These are phyloP conservation scores for Archocentrus centrarchus DNA, from an alignment of 2,113 vertebrate species.

Conservation along the genomic window DNA sequence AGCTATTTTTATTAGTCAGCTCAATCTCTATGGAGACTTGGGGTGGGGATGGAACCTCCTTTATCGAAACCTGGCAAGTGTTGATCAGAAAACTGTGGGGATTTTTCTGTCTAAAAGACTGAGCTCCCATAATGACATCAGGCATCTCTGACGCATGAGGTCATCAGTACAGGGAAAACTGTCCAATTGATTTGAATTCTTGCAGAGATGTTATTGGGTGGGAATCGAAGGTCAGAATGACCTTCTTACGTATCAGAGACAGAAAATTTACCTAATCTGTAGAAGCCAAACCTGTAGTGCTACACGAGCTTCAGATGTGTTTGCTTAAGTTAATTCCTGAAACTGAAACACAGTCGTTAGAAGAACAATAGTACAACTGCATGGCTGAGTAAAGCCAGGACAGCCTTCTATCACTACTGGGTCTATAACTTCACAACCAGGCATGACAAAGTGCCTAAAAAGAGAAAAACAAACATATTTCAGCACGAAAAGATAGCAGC, in stretches of 20 bases:
- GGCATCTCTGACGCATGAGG: slow-evolving; percentile 62
- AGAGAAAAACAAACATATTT: slow-evolving; percentile 71
- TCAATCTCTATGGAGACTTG: slow-evolving; percentile 76
- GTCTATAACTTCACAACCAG: slow-evolving; percentile 41
- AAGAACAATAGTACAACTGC: slow-evolving; percentile 68
- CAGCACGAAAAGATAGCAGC: slow-evolving; percentile 58
- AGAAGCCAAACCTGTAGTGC: neutral
- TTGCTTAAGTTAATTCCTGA: slow-evolving; percentile 31
- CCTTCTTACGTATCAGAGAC: slow-evolving; percentile 14
- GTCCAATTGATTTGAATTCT: slow-evolving; percentile 45
- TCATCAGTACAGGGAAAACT: slow-evolving; percentile 50
- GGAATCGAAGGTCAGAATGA: slow-evolving; percentile 34
- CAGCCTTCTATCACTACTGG: slow-evolving; percentile 29
- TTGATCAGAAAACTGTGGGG: slow-evolving; percentile 72
- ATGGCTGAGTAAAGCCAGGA: slow-evolving; percentile 62
- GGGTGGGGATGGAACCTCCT: slow-evolving; percentile 78
- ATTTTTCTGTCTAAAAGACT: slow-evolving; percentile 62
- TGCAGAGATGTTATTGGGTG: slow-evolving; percentile 29
- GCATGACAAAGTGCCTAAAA: slow-evolving; percentile 56
- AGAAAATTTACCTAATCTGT: slow-evolving; percentile 21
- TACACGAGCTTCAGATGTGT: neutral
- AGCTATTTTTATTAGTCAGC: slow-evolving; percentile 82
- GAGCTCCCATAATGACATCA: slow-evolving; percentile 69
- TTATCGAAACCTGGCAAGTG: slow-evolving; percentile 81
- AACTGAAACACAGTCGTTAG: slow-evolving; percentile 61